These are phyloP conservation scores for Bombycilla garrulus DNA, from an alignment of 2,113 vertebrate species.

Conservation along the genomic window DNA sequence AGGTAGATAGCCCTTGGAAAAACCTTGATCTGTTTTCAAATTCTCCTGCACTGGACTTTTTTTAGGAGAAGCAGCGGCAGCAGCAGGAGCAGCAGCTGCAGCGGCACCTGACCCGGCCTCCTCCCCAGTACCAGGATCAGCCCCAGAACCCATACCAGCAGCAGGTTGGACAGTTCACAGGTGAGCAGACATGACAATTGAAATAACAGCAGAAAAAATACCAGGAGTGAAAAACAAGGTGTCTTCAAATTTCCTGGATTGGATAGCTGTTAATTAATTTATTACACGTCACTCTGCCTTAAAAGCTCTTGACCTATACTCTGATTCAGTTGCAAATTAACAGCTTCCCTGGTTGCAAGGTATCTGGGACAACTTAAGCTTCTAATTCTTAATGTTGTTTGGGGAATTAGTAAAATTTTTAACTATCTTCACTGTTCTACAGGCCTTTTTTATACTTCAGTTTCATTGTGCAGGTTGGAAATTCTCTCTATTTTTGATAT, in stretches of 20 bases:
- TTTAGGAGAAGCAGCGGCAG: slow-evolving; percentile 90
- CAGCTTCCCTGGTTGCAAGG: background rate
- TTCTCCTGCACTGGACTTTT: background rate
- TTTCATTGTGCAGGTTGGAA: background rate
- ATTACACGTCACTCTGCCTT: background rate
- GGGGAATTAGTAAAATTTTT: background rate
- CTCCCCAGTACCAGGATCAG: slow-evolving; percentile 96
- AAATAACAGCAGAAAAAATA: background rate
- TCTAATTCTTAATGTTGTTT: background rate
- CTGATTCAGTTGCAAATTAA: background rate
- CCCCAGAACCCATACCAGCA: slow-evolving; percentile 86
- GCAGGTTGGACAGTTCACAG: slow-evolving; percentile 86
- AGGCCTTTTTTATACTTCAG: background rate
- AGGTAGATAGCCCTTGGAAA: background rate
- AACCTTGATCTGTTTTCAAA: background rate
- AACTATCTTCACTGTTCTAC: background rate
- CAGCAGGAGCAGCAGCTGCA: slow-evolving; percentile 92
- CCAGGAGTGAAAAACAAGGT: background rate
- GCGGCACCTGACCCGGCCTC: slow-evolving; percentile 90
- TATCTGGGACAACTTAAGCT: background rate
- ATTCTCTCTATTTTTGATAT: background rate
- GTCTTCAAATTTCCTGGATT: background rate
- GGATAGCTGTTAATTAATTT: slow-evolving; percentile 6
- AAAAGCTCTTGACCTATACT: background rate
- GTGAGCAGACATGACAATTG: slow-evolving; percentile 35